Conservation (phyloP, 2,888 invertebrate genomes). For the Polymixis flavicincta region DNA sequence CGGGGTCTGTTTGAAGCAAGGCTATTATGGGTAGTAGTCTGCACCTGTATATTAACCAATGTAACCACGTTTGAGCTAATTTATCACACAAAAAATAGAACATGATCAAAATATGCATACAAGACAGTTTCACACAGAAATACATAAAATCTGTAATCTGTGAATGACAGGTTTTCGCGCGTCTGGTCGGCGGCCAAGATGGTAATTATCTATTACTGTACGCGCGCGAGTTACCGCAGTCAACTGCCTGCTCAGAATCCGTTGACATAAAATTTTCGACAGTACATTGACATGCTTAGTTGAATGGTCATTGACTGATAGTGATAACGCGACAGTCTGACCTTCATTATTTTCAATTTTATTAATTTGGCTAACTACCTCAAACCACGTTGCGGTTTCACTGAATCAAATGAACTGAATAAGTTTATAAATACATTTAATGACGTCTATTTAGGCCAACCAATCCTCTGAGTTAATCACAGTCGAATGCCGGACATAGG, state of each 20-base stretch:
- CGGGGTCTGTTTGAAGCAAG: neutral
- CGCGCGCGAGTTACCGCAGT: conserved; percentile 22
- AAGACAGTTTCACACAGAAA: conserved; percentile 32
- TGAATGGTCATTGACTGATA: conserved; percentile 61
- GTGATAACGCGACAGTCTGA: conserved; percentile 17
- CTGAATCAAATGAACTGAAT: conserved; percentile 8
- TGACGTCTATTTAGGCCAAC: conserved; percentile 29
- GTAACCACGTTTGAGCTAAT: neutral
- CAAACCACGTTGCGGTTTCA: neutral
- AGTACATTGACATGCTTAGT: conserved; percentile 55
- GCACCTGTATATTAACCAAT: neutral
- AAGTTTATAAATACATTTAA: neutral
- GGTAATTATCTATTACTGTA: conserved; percentile 58
- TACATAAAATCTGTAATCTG: conserved; percentile 34
- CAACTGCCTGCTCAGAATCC: conserved; percentile 20
- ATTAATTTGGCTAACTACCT: conserved; percentile 21
- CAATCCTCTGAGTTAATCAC: neutral
- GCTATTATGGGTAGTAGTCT: conserved; percentile 3
- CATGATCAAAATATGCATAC: conserved; percentile 31
- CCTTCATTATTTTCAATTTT: conserved; percentile 31
- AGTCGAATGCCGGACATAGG: neutral
- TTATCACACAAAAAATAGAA: conserved; percentile 26
- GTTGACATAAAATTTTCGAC: conserved; percentile 41
- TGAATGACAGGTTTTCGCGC: conserved; percentile 18
- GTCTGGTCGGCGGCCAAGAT: conserved; percentile 61